phyloP scores from a whole-genome alignment of 2,113 vertebrate species.

The Tinamus guttatus region DNA sequence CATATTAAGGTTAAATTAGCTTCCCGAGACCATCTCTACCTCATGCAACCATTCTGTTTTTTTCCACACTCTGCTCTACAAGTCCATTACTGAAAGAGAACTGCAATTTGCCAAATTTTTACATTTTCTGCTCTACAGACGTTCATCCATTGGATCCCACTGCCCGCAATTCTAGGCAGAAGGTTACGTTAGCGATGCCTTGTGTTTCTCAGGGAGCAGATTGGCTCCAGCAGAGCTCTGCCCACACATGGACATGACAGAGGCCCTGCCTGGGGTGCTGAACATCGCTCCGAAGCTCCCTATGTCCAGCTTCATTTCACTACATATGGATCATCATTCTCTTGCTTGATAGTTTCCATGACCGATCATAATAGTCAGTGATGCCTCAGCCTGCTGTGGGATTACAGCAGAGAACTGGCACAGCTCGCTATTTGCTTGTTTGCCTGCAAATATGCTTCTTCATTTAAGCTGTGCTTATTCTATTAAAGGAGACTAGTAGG shows the following conservation, averaged over 20 bases:
- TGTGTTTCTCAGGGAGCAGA: neutral
- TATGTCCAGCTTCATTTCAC: neutral
- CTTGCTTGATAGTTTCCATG: neutral
- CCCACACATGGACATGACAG: rapidly evolving
- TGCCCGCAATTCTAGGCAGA: neutral
- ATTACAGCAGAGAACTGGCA: neutral
- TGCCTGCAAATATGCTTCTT: neutral
- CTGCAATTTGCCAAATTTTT: neutral
- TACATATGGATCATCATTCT: neutral
- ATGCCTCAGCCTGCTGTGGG: rapidly evolving
- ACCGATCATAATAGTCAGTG: neutral
- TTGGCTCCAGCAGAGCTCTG: neutral
- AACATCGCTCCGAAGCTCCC: neutral
- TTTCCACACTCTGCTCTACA: neutral
- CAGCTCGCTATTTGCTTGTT: neutral
- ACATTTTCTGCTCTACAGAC: neutral
- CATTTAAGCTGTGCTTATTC: neutral
- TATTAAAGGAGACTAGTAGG: neutral
- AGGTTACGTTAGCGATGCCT: neutral
- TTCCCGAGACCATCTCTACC: conserved; percentile 16
- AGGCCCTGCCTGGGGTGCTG: neutral
- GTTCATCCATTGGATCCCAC: neutral
- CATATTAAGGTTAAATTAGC: conserved; percentile 53
- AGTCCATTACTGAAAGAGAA: neutral
- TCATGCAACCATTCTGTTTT: neutral